Conservation (phyloP, 2,888 invertebrate genomes). For the Limnephilus auricula region DNA sequence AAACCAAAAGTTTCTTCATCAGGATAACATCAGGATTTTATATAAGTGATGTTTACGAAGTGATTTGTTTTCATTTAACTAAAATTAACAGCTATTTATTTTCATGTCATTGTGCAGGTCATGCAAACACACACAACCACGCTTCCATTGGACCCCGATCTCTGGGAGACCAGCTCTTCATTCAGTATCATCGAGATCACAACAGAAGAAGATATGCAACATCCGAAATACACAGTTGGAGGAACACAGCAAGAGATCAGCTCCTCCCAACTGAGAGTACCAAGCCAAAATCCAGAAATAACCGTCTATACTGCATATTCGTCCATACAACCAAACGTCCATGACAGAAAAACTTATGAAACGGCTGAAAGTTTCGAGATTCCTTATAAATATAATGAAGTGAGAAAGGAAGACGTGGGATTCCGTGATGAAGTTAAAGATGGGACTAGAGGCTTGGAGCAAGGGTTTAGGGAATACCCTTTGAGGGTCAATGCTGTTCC, state of each 20-base stretch:
- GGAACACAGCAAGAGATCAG: constrained; percentile 64
- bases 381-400: neutral
- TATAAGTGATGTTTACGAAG: too few species aligned
- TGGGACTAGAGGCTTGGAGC: constrained; percentile 34
- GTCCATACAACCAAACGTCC: neutral
- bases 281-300: constrained; percentile 61
- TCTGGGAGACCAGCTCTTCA: constrained; percentile 67
- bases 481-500: constrained; percentile 71
- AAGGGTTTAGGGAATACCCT: constrained; percentile 69
- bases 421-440: constrained; percentile 43
- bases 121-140: constrained; percentile 59
- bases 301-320: constrained; percentile 62
- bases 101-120: constrained; percentile 49
- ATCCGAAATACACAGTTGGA: constrained; percentile 64
- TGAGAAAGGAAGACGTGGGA: constrained; percentile 6
- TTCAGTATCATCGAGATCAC: constrained; percentile 73
- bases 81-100: too few species aligned
- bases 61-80: too few species aligned
- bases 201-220: constrained; percentile 63
- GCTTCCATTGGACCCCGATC: constrained; percentile 58
- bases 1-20: too few species aligned
- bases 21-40: too few species aligned
- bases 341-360: constrained; percentile 32
- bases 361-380: neutral
- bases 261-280: constrained; percentile 63